Base-by-base conservation (phyloP, 2,888 invertebrate genomes). In the Macrosoma leucophasiata region DNA sequence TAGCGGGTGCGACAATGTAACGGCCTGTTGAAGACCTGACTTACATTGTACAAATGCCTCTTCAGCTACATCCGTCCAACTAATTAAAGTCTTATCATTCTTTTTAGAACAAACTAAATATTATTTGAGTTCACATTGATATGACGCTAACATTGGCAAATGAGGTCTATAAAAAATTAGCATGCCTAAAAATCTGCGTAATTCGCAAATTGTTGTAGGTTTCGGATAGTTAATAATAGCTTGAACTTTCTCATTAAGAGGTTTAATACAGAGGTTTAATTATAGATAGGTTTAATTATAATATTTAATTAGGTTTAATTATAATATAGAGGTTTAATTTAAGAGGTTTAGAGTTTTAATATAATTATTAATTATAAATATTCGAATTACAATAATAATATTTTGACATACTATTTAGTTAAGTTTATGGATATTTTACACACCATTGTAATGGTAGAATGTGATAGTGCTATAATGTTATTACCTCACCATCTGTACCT, bases 111-210 rank as follows among this genome's bases (percentile, higher is more conserved):
- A 4, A 21, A 8, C 8, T 17, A 31, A 24, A n/a, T 13, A 18
- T 15, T 14, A 9, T 11, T 31, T 31, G 6, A 31, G 18, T 9
- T 14, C 6, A 2, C 17, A 11, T 8, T 31, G 31, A 9, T 24
- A 19, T 13, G 22, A 11, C 9, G 27, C 33, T 18, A 21, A 26
- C 6, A 20, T 9, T 2, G 25, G 20, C 11, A 33, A 8, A 15
- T 25, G 18, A 14, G 9, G 12, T 4, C 33, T 9, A 21, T 33
- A 26, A 21, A 26, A 33, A 13, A 26, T 33, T 1, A 33, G 10
- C 22, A 33, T 33, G 8, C 33, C 22, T 7, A 28, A 17, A 13
- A 33, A 33, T 10, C 33, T 21, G 3, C 33, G 22, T 4, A 33
- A 23, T 9, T 33, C 18, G 7, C 28, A 20, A 6, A 27, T 17